phyloP scores from a whole-genome alignment of 2,888 invertebrate genomes.

The Cetonia aurata region DNA sequence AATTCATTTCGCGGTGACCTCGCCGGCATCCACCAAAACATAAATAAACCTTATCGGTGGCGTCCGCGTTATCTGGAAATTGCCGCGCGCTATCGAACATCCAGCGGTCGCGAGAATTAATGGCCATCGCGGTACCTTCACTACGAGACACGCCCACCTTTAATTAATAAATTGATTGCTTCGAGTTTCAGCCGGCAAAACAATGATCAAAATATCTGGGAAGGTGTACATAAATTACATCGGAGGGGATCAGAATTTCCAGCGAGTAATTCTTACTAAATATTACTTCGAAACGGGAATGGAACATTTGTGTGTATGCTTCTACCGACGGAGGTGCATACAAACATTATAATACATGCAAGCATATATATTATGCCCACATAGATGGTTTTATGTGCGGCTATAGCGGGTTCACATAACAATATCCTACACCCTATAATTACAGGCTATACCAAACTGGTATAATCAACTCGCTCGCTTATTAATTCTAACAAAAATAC shows the following conservation, averaged over 20 bases:
- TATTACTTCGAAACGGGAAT: too few relatives aligned
- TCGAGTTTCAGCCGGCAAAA: background rate
- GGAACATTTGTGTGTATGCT: too few relatives aligned
- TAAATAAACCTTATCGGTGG: too few relatives aligned
- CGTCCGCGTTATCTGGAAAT: too few relatives aligned
- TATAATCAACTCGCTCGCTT: constrained; percentile 52
- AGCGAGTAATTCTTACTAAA: too few relatives aligned
- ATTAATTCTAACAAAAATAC: constrained; percentile 59
- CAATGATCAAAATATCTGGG: too few relatives aligned
- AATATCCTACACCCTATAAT: constrained; percentile 56
- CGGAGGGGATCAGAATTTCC: too few relatives aligned
- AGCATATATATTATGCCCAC: constrained; percentile 22
- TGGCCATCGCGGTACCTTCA: constrained; percentile 1
- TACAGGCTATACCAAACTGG: constrained; percentile 56
- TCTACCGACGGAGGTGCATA: too few relatives aligned
- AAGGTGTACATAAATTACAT: too few relatives aligned
- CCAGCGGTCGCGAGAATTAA: constrained; percentile 11
- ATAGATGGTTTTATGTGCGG: constrained; percentile 19
- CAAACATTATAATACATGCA: background rate
- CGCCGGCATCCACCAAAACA: too few relatives aligned
- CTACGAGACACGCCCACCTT: constrained; percentile 15
- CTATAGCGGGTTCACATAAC: constrained; percentile 52
- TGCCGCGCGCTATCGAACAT: too few relatives aligned
- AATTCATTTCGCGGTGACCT: too few relatives aligned
- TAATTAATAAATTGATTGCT: constrained; percentile 35